Evolutionary conservation across 2,113 vertebrate species (phyloP), one percentile per base, ranked within the genome.

Genomic region (Camelus dromedarius): DNA sequence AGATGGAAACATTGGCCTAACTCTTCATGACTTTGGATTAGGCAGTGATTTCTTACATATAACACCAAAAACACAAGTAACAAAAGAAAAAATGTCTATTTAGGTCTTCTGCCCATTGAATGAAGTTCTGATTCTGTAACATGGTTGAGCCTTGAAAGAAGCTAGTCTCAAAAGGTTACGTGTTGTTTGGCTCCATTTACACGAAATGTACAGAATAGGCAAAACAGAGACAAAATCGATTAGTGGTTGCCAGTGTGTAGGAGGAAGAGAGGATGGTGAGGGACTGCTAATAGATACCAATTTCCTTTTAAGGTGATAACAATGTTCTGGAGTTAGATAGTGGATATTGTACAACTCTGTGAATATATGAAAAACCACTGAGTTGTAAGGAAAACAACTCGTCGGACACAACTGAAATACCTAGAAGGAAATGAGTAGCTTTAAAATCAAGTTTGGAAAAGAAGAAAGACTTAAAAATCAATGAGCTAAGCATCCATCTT

Each of bases 391-490:
- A 92, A 42, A 62, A 91, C 52, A 84, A 64, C 58, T 60, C 42
- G 2, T 66, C 48, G 66, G 52, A 38, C 38, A 30, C 13, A 93
- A n/a, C n/a, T 73, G 46, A 73, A 81, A 52, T 73, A 81, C 84
- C 56, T 64, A 64, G 28, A 62, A 18, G 26, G 62, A 93, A 85
- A 64, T 62, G n/a, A 73, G 11, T 64, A 54, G 30, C n/a, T 38
- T 81, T 75, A 64, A 54, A 77, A 75, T 82, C 35, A 82, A 54
- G n/a, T 73, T 81, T 54, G 76, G 42, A 79, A 80, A 70, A 79
- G 70, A 85, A 86, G 72, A 66, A 50, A 92, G 70, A 56, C 82
- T 75, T 85, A 26, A 62, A 62, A 93, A 67, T 50, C 75, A 76
- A n/a, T 22, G 22, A 77, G 46, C n/a, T 64, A 54, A 35, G 13